Base-by-base conservation (phyloP, 2,797 vertebrate genomes). In the Lepus oiostolus region DNA sequence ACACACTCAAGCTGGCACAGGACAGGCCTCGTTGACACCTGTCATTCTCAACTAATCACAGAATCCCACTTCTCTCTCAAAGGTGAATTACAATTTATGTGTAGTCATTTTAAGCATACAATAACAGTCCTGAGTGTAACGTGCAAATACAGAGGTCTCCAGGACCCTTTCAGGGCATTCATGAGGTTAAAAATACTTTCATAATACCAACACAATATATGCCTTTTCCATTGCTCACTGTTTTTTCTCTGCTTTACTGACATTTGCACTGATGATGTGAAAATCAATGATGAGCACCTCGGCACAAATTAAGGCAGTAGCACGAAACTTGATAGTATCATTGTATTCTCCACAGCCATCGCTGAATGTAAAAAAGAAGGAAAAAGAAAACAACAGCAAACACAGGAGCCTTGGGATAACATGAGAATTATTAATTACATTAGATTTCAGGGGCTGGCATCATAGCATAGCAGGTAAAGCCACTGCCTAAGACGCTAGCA, bases 61-160 rank as follows among this genome's bases (percentile, higher is more conserved):
- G 11, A 79, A 58, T 58, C 35, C 35, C 22, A 75, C 65, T 91
- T 92, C 38, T 65, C 54, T 94, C 76, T 87, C 89, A 94, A 86
- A 82, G 79, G 5, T 80, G 2, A 10, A 65, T 68, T 72, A 42
- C 32, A 86, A 58, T 92, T 70, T 47, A 71, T 30, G 89, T 11
- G 76, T 67, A 52, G 42, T 68, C 74, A 82, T 12, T 2, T 4
- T 62, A 83, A 74, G 22, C 17, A 67, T 12, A 88, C 9, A 62
- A 58, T 28, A 54, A 38, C 24, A 88, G 65, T 74, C 81, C 70
- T 92, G 70, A 84, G 19, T 81, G 4, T 28, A 75, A 52, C 32
- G 1, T n/a, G 12, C 21, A 90, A 94, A 95, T 14, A 30, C 19
- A 32, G 4, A 2, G 71, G 9, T 63, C 22, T 14, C n/a, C 32